Percentiles rank a stretch among this genome's conserved stretches.
These are phyloP conservation scores for Drosophila takahashii DNA, from an alignment of 1,140 invertebrate species.

Conservation along the genomic window DNA sequence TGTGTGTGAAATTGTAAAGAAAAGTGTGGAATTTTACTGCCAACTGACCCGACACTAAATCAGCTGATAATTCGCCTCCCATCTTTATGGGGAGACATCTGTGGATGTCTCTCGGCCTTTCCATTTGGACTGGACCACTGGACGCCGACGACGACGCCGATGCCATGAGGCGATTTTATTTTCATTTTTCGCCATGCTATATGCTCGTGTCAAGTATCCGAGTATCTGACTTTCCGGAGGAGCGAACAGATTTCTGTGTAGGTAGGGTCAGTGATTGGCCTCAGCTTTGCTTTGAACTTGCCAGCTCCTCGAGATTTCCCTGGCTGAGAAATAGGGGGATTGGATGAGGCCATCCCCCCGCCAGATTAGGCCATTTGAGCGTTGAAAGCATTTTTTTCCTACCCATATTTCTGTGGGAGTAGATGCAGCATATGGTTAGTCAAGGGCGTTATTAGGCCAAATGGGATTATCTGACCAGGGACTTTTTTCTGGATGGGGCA, in stretches of 20 bases:
- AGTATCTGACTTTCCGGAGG: constrained; percentile 7
- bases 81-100: constrained; percentile 32
- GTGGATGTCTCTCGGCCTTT: constrained; percentile 14
- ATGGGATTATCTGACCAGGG: constrained; percentile 17
- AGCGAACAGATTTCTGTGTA: constrained; percentile 30
- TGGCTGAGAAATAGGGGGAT: not conserved
- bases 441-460: constrained; percentile 27
- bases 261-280: constrained; percentile 38
- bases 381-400: constrained; percentile 30
- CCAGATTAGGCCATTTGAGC: constrained; percentile 24
- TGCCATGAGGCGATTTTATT: constrained; percentile 34
- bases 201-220: constrained; percentile 7
- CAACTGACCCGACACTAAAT: constrained; percentile 78
- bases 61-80: constrained; percentile 70
- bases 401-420: constrained; percentile 25
- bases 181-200: constrained; percentile 14
- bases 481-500: not conserved
- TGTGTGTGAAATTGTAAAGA: constrained; percentile 75
- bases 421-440: constrained; percentile 29
- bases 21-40: constrained; percentile 76
- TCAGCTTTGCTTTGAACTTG: constrained; percentile 8
- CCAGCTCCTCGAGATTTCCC: constrained; percentile 1
- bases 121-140: constrained; percentile 50
- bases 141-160: too few species aligned
- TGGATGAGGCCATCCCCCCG: not conserved